Conservation (phyloP, 2,888 invertebrate genomes). For the Patella pellucida region DNA sequence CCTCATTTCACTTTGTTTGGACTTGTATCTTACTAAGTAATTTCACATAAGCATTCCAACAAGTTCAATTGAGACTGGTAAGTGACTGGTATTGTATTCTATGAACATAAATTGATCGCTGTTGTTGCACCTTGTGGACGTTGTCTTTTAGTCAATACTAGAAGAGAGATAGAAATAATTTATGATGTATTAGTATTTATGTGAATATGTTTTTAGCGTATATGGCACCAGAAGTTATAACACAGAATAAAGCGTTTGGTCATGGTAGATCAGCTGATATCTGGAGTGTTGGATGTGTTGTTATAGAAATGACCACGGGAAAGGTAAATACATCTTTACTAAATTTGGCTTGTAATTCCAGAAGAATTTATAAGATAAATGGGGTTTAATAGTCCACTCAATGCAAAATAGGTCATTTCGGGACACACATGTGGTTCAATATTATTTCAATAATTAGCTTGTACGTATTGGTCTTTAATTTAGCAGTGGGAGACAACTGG, state of each 20-base stretch:
- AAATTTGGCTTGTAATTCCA: no score
- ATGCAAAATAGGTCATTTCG: no score
- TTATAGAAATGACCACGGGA: constrained; percentile 95
- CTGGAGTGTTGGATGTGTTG: constrained; percentile 96
- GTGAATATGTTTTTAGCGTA: constrained; percentile 78
- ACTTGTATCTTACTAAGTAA: no score
- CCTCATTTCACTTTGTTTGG: no score
- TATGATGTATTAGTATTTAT: background rate
- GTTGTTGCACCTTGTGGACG: background rate
- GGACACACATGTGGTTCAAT: no score
- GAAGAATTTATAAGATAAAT: no score
- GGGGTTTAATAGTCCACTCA: no score
- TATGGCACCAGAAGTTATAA: constrained; percentile 94
- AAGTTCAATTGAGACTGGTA: background rate
- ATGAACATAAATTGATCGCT: background rate
- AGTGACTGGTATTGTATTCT: background rate
- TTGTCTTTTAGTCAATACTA: background rate
- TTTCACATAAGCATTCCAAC: background rate
- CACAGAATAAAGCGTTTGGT: constrained; percentile 74
- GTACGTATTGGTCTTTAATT: no score
- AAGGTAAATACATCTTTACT: constrained; percentile 76
- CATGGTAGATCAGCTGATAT: constrained; percentile 95
- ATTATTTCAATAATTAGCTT: no score
- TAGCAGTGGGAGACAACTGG: no score
- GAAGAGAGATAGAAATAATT: background rate